Base-by-base conservation (phyloP, 2,888 invertebrate species). In the Clunio marinus region DNA sequence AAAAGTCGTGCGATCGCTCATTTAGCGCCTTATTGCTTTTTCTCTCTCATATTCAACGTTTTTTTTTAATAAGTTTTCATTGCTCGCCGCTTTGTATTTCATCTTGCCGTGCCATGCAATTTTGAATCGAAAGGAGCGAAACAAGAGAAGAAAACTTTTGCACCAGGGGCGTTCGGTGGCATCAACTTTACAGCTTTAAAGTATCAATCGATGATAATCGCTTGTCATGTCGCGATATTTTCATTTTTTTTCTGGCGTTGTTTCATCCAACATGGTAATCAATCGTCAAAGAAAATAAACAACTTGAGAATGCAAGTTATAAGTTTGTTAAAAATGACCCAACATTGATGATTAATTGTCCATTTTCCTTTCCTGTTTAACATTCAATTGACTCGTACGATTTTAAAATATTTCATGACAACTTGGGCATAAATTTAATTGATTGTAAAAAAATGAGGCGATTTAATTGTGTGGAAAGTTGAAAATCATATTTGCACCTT, bases 1-100 rank as follows among this genome's bases (percentile, higher is more conserved):
- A 35, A 60, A 60, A 60, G 27, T 60, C 60, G 60, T 60, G 60
- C 60, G 35, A 60, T 60, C 60, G 60, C 8, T 60, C 35, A 35
- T 60, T 60, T 60, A 60, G 35, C 60, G 60, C 60, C 60, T 35
- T 51, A 51, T 51, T 51, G 20, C 27, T 13, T 27, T 57, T 5
- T 45, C 13, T 15, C 8, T 45, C 45, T 7, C 60, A 37, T 60
- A 13, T 60, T 60, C 22, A 17, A 41, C 13, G 37, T 22, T 27
- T 35, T 35, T 35, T 60, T 60, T 60, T 60, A 60, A 60, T 60
- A 60, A 60, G 60, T 60, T 60, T 25, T 59, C 20, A 1, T 58
- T 4, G 25, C 28, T 25, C 27, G 13, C 22, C 28, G 27, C 57
- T 15, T 27, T 25, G 15, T 22, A 58, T 7, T 58, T 58, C 28